Base-by-base conservation (phyloP, 1,140 invertebrate species). In the Araneus ventricosus region DNA sequence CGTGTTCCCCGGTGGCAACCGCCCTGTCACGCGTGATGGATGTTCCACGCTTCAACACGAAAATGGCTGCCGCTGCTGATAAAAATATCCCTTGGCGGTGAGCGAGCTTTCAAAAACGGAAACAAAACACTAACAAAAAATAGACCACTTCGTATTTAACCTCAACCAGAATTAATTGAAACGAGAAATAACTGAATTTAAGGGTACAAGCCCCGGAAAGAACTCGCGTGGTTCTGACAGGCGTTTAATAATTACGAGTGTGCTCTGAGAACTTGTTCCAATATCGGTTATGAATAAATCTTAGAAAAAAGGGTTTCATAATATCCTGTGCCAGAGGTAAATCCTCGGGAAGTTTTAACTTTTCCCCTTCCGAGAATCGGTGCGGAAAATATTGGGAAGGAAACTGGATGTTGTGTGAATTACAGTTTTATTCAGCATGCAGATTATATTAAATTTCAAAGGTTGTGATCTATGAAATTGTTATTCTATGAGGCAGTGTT, bases 1-100 rank as follows among this genome's bases (percentile, higher is more conserved):
- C 87, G 63, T 59, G 88, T 90, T 90, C 57, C 88, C 88, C 88
- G 41, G 88, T 79, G 67, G 88, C 70, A 79, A 90, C 67, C 75
- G n/a, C 75, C 88, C 61, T 90, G 88, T 90, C 88, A 90, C n/a
- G 75, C 45, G 67, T 90, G 88, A 90, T 90, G 88, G 88, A 90
- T 90, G 88, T 82, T 90, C 39, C 52, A 90, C 88, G 88, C 88
- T 90, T 80, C 88, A 90, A 90, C 88, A 90, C 88, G 88, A 90
- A 90, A 90, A 90, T 90, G 88, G 88, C 88, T 75, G 63, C 88
- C n/a, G 85, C 85, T 37, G 86, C 34, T 45, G 88, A 90, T 90
- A 90, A 79, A 90, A 90, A 90, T 90, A 90, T 39, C 88, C 52
- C 37, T 39, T 41, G 45, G 30, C 75, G 39, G 57, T n/a, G 63